Percentiles rank a stretch among this genome's conserved stretches.
phyloP scores from a whole-genome alignment of 2,888 invertebrate genomes.

The Platycheirus albimanus region DNA sequence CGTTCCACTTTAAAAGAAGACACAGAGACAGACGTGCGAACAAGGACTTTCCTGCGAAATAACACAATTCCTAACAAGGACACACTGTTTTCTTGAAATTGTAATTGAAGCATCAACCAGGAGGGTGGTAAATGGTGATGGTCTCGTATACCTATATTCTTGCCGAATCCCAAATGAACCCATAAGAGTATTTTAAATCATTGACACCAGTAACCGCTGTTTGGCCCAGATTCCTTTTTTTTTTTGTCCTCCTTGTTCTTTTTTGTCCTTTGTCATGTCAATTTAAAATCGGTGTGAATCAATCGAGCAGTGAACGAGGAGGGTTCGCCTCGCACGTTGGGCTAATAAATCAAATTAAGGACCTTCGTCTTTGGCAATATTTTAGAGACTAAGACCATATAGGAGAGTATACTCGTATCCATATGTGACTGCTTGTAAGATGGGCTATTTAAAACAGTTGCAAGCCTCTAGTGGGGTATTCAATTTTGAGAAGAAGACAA shows the following conservation, averaged over 20 bases:
- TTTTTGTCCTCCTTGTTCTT: not conserved
- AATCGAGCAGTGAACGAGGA: constrained; percentile 42
- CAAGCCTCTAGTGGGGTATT: constrained; percentile 14
- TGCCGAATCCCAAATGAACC: constrained; percentile 50
- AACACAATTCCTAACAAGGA: constrained; percentile 48
- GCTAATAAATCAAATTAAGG: constrained; percentile 72
- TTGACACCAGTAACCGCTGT: constrained; percentile 73
- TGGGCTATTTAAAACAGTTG: constrained; percentile 62
- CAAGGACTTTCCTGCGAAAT: constrained; percentile 64
- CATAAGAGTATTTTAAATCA: constrained; percentile 68
- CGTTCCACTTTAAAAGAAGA: constrained; percentile 62
- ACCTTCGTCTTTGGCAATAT: constrained; percentile 49
- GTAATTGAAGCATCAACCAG: constrained; percentile 65
- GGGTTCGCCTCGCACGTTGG: constrained; percentile 51
- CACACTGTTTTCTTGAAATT: constrained; percentile 50
- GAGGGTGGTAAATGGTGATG: constrained; percentile 13
- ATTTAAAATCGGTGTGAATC: constrained; percentile 69
- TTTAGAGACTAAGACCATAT: constrained; percentile 24
- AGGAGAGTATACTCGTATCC: constrained; percentile 22
- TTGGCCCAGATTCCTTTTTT: constrained; percentile 59
- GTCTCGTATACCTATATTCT: not conserved
- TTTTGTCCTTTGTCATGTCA: constrained; percentile 61
- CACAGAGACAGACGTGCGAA: constrained; percentile 68
- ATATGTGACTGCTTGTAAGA: constrained; percentile 45
- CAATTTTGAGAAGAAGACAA: constrained; percentile 36